Percentiles rank a stretch among this genome's conserved stretches.
These are phyloP conservation scores for Streptopelia turtur DNA, from an alignment of 2,797 vertebrate genomes.

Conservation along the genomic window DNA sequence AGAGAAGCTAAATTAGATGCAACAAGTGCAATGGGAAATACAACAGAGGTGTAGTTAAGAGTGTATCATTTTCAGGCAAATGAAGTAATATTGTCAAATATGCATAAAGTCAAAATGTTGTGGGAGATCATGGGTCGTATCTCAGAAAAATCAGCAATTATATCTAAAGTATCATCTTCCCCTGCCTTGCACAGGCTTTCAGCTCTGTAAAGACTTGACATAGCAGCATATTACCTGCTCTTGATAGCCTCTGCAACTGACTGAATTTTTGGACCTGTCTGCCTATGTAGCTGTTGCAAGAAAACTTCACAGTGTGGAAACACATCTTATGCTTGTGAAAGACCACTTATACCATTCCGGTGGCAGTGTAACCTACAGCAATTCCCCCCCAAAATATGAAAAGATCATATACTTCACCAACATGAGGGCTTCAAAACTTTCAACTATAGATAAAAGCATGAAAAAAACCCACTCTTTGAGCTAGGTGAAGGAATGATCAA, in stretches of 20 bases:
- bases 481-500: constrained; percentile 56
- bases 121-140: neutral
- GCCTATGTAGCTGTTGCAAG: neutral
- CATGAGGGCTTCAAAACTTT: constrained; percentile 1
- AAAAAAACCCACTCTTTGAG: constrained; percentile 5
- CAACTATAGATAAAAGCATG: constrained; percentile 39
- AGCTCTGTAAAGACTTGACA: neutral
- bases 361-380: neutral
- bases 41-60: neutral
- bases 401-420: constrained; percentile 29
- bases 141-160: neutral
- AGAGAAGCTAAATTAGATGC: neutral
- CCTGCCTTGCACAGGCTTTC: neutral
- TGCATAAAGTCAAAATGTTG: neutral
- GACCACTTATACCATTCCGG: neutral
- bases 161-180: neutral
- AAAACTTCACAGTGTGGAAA: neutral
- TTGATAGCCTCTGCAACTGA: neutral
- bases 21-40: neutral
- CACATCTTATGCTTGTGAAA: neutral
- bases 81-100: neutral
- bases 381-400: neutral
- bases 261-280: neutral
- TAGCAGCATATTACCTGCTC: neutral
- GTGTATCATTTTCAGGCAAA: neutral